Evolutionary conservation across 2,113 vertebrate genomes (phyloP).

Genomic region (Grammomys dolichurus): DNA sequence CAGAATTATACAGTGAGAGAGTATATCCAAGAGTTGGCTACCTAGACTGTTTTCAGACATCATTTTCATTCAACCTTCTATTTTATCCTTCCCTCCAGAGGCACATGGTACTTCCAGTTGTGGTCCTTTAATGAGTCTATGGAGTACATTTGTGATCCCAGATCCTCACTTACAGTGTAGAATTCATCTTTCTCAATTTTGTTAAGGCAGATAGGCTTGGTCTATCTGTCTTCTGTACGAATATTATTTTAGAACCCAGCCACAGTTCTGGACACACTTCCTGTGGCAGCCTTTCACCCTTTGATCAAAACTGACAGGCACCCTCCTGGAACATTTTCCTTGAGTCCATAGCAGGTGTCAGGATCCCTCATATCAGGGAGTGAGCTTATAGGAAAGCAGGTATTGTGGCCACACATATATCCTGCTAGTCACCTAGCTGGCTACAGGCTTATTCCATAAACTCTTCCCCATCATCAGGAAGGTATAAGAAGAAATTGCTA

Average conservation of each 20-base stretch:
- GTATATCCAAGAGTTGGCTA: background rate
- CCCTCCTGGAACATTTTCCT: background rate
- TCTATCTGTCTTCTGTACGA: conserved; percentile 8
- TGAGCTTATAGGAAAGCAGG: background rate
- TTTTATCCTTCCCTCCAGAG: background rate
- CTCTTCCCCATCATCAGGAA: background rate
- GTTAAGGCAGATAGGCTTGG: conserved; percentile 26
- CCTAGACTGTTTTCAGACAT: background rate
- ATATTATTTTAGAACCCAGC: background rate
- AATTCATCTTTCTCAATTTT: conserved; percentile 45
- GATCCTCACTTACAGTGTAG: background rate
- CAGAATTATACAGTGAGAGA: background rate
- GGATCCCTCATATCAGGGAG: background rate
- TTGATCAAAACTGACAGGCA: background rate
- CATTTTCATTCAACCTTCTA: background rate
- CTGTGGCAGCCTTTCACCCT: background rate
- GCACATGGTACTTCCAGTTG: background rate
- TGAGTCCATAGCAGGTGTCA: background rate
- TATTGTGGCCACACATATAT: background rate
- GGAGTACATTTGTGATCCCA: background rate
- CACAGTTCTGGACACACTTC: background rate
- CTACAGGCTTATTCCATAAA: background rate
- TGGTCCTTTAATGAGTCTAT: background rate
- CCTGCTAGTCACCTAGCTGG: background rate
- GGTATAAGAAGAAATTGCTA: background rate